Percentiles rank a stretch among this genome's conserved stretches.
Conservation (phyloP, 2,888 invertebrate genomes). For the Cosmorhoe ocellata region DNA sequence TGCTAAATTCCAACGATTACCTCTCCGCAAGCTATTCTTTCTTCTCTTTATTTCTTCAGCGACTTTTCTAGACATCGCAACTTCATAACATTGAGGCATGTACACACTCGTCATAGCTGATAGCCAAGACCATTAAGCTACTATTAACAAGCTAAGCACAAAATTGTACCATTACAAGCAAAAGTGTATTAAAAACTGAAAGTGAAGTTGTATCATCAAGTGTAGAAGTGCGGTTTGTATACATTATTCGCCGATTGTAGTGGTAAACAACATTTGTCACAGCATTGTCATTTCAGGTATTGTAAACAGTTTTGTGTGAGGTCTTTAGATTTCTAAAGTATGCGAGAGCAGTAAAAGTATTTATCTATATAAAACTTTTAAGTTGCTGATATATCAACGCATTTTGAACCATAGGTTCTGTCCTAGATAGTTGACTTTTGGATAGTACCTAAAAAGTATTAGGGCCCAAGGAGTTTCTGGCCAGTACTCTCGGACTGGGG, state of each 20-base stretch:
- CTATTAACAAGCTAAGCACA: background rate
- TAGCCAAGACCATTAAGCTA: no score
- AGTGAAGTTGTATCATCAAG: no score
- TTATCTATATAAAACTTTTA: background rate
- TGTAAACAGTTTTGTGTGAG: conserved; percentile 37
- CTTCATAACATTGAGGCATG: conserved; percentile 38
- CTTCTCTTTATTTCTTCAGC: conserved; percentile 55
- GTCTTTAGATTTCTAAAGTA: conserved; percentile 15
- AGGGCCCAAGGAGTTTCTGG: no score
- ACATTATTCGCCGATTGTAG: conserved; percentile 27
- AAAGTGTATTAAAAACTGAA: background rate
- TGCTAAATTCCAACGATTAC: no score
- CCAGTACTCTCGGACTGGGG: no score
- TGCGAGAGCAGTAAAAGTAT: background rate
- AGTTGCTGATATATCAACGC: background rate
- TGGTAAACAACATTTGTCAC: conserved; percentile 39
- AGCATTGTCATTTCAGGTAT: conserved; percentile 34
- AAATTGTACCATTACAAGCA: conserved; percentile 1
- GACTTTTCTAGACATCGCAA: conserved; percentile 42
- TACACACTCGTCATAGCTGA: conserved; percentile 40
- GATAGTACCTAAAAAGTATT: no score
- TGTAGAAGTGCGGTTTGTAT: conserved; percentile 30
- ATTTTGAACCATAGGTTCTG: no score
- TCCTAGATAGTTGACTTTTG: no score
- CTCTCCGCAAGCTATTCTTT: conserved; percentile 56